phyloP scores from a whole-genome alignment of 2,113 vertebrate genomes.

The Fukomys damarensis region DNA sequence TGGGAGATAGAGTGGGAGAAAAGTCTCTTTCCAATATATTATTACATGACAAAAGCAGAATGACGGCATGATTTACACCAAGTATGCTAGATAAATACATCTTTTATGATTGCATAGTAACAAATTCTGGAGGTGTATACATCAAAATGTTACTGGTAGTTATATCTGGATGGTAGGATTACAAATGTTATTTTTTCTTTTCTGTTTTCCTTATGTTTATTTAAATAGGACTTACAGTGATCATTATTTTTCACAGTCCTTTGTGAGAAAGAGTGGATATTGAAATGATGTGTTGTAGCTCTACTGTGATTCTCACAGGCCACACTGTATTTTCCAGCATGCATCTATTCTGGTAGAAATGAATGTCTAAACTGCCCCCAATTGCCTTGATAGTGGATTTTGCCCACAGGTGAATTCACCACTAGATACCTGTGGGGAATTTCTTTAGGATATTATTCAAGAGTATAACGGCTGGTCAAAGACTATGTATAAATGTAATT shows the following conservation, averaged over 20 bases:
- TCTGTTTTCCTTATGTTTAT: background rate
- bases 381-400: background rate
- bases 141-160: background rate
- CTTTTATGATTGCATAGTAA: slow-evolving; percentile 34
- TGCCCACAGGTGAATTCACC: background rate
- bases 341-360: background rate
- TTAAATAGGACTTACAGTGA: background rate
- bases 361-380: background rate
- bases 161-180: slow-evolving; percentile 6
- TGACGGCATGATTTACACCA: slow-evolving; percentile 17
- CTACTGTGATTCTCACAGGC: background rate
- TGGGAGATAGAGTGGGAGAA: slow-evolving; percentile 10
- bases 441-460: background rate
- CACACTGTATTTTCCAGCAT: background rate
- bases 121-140: background rate
- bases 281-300: background rate
- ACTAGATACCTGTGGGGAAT: background rate
- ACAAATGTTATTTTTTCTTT: background rate
- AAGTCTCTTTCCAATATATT: slow-evolving; percentile 43
- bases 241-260: background rate
- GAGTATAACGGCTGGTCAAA: background rate
- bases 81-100: background rate
- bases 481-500: background rate
- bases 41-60: slow-evolving; percentile 51
- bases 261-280: background rate